Conservation (phyloP, 2,113 vertebrate genomes). For the Malurus melanocephalus region DNA sequence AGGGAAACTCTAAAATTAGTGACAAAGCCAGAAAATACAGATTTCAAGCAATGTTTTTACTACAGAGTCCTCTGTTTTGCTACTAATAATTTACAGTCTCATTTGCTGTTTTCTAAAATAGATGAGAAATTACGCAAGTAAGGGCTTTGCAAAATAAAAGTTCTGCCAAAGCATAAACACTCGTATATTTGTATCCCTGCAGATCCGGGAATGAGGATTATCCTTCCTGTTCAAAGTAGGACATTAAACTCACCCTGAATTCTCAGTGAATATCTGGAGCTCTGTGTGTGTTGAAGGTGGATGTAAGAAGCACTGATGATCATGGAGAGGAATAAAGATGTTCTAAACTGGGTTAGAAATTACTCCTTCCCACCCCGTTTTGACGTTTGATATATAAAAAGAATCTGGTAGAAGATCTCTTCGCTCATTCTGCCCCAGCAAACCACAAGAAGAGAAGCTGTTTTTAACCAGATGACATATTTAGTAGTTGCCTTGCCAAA, state of each 20-base stretch:
- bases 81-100: not conserved
- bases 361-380: not conserved
- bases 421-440: not conserved
- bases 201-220: not conserved
- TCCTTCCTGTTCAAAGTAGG: not conserved
- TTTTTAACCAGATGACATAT: not conserved
- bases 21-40: not conserved
- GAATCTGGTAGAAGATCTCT: not conserved
- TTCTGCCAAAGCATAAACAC: not conserved
- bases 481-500: constrained; percentile 11
- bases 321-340: not conserved
- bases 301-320: not conserved
- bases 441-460: not conserved
- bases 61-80: not conserved
- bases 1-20: not conserved
- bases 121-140: not conserved
- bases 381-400: not conserved
- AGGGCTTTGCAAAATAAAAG: not conserved
- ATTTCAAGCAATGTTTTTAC: not conserved
- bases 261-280: not conserved
- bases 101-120: not conserved
- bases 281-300: not conserved
- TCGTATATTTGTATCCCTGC: not conserved
- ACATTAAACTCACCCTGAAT: not conserved
- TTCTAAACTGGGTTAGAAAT: not conserved